Evolutionary conservation across 2,888 invertebrate genomes (phyloP).

Genomic region (Dione juno): DNA sequence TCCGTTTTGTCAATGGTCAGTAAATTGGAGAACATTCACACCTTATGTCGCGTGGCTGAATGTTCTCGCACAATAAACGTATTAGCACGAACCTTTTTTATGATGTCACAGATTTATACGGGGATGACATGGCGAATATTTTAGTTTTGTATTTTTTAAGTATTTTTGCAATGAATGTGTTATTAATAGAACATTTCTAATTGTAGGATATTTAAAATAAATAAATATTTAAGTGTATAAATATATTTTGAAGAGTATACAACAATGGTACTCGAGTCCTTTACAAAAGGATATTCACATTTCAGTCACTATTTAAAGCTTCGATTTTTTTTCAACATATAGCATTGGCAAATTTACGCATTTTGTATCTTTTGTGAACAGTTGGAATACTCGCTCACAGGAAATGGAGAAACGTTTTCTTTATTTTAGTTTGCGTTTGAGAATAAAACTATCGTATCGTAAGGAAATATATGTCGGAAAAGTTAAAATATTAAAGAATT

Average conservation of each 20-base stretch:
- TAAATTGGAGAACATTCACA: slow-evolving; percentile 58
- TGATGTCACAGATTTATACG: slow-evolving; percentile 43
- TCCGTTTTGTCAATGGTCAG: slow-evolving; percentile 56
- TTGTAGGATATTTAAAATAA: too few species aligned
- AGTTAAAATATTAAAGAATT: not conserved
- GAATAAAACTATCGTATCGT: not conserved
- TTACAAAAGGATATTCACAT: not conserved
- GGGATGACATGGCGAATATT: slow-evolving; percentile 38
- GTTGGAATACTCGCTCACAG: not conserved
- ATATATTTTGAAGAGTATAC: too few species aligned
- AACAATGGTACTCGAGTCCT: too few species aligned
- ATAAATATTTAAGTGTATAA: too few species aligned
- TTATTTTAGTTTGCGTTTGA: slow-evolving; percentile 11
- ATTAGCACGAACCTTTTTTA: slow-evolving; percentile 55
- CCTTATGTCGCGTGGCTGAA: slow-evolving; percentile 67
- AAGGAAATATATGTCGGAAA: not conserved
- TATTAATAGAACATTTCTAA: too few species aligned
- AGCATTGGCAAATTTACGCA: not conserved
- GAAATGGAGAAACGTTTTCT: not conserved
- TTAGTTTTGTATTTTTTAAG: not conserved
- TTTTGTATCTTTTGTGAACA: not conserved
- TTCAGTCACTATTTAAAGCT: not conserved
- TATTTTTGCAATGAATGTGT: too few species aligned
- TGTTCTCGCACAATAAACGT: slow-evolving; percentile 60
- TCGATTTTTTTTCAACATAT: not conserved